phyloP scores from a whole-genome alignment of 2,888 invertebrate genomes.

The Lithophane leautieri region DNA sequence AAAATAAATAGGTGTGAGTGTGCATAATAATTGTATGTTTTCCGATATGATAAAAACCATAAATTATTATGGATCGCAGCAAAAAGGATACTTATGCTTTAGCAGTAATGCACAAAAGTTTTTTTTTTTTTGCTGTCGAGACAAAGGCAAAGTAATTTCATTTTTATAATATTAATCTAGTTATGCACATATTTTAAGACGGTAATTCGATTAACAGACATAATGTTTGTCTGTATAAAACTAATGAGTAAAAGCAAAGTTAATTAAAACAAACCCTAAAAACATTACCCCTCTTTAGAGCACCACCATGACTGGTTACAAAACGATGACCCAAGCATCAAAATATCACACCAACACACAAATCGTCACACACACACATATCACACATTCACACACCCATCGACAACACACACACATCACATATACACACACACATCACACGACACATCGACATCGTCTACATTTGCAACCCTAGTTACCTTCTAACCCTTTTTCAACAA shows the following conservation, averaged over 20 bases:
- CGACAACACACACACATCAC: too few relatives aligned
- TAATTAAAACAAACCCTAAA: neutral
- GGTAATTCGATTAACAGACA: too few relatives aligned
- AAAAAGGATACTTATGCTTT: neutral
- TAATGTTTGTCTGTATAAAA: too few relatives aligned
- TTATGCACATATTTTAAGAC: too few relatives aligned
- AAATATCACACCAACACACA: too few relatives aligned
- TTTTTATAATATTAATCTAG: too few relatives aligned
- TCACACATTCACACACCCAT: too few relatives aligned
- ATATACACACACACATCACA: too few relatives aligned
- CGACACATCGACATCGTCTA: too few relatives aligned
- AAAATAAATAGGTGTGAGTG: conserved; percentile 15
- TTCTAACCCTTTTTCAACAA: conserved; percentile 25
- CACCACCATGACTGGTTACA: neutral
- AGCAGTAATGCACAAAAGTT: neutral
- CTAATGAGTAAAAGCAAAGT: too few relatives aligned
- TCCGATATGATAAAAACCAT: neutral
- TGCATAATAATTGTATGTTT: neutral
- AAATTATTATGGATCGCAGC: neutral
- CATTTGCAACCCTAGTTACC: conserved; percentile 17
- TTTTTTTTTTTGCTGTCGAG: neutral
- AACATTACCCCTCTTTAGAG: neutral
- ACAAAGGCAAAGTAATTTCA: too few relatives aligned
- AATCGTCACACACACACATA: too few relatives aligned
- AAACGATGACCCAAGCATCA: neutral